Evolutionary conservation across 2,888 invertebrate species (phyloP), one percentile per base, ranked within the genome.

Genomic region (Drosophila eohydei): DNA sequence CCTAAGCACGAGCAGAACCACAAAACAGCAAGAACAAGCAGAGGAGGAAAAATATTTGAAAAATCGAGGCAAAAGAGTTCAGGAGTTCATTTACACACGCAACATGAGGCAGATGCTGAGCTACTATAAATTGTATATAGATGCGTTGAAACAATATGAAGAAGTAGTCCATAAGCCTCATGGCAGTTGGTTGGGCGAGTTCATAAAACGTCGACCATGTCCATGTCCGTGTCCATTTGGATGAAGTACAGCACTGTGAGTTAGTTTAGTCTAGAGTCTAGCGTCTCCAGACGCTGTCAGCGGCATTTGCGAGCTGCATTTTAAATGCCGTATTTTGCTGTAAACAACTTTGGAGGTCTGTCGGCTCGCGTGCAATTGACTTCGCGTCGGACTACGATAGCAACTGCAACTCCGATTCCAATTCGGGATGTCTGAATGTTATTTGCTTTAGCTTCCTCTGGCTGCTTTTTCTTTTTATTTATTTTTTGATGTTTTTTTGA

Each of bases 291-390:
- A 16, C 51, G 62, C 55, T 72, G 64, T 63, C 65, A 60, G 16
- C 16, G 60, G 63, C 21, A 21, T 21, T 21, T 21, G 67, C 63
- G 69, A 36, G 43, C 12, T 74, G 82, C 78, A 83, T 83, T 77
- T 77, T 89, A 75, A 85, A 90, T 90, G 83, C 81, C 76, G 64
- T 78, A 21, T 78, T 78, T 70, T 54, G 64, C 51, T 74, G 68
- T 85, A 83, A 88, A 86, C 84, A 82, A 78, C 83, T 74, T 79
- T 81, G 83, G 85, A 89, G 89, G 85, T 90, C 90, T 78, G 70
- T 71, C 48, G 62, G 63, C 52, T 56, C 9, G 52, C 60, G 46
- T n/a, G 60, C 64, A 78, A 75, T 69, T 71, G 71, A 56, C 66
- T 70, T 52, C 40, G 71, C 64, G 61, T 67, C 34, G 36, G 16